Percentiles rank a stretch among this genome's conserved stretches.
Evolutionary conservation across 2,113 vertebrate species (phyloP).

Genomic region (Rhynchomys soricoides): DNA sequence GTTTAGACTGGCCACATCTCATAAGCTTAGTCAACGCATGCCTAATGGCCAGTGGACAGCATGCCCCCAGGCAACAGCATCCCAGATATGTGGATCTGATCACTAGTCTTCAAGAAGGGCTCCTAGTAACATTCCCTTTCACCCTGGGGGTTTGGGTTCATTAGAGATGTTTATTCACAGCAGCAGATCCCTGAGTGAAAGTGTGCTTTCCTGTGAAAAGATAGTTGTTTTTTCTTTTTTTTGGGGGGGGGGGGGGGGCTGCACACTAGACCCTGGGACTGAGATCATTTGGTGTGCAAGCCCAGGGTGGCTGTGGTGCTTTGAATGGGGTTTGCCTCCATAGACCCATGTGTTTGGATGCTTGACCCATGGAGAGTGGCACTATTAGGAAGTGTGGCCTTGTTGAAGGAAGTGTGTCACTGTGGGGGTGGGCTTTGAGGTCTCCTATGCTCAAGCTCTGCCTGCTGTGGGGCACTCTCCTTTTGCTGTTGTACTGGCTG

Average conservation of each 20-base stretch:
- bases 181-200: not conserved
- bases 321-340: too few relatives aligned
- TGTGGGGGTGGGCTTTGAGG: too few relatives aligned
- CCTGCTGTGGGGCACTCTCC: too few relatives aligned
- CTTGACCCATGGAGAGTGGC: too few relatives aligned
- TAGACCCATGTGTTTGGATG: too few relatives aligned
- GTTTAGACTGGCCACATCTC: not conserved
- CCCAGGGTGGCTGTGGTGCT: not conserved
- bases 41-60: too few relatives aligned
- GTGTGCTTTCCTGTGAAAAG: not conserved
- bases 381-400: too few relatives aligned
- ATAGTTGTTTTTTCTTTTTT: too few relatives aligned
- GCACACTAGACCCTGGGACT: too few relatives aligned
- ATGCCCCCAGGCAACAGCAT: not conserved
- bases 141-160: not conserved
- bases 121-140: not conserved
- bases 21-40: rapidly evolving
- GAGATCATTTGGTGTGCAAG: not conserved
- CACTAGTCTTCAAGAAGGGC: not conserved
- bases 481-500: too few relatives aligned
- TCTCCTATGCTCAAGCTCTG: too few relatives aligned
- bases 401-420: too few relatives aligned
- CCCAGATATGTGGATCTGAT: not conserved
- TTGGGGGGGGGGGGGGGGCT: rapidly evolving
- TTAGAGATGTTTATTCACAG: not conserved